Evolutionary conservation across 2,888 invertebrate genomes (phyloP), one percentile per base, ranked within the genome.

Genomic region (Trachelus tabidus): DNA sequence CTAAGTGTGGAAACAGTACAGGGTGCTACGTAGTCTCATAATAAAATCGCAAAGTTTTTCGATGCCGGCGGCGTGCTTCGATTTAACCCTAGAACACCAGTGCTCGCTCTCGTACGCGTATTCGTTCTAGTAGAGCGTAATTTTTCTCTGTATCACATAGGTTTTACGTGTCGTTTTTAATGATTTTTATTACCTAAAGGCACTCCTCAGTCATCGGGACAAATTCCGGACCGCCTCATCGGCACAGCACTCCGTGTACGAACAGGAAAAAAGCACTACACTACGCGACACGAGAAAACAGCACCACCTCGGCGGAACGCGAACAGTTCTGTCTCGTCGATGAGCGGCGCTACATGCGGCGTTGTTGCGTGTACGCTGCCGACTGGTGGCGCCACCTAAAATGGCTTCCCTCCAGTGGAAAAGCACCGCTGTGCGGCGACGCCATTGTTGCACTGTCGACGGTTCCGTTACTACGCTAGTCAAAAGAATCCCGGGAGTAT

Each of bases 251-350:
- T 83, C 82, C 82, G 71, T 71, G 71, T 71, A 34, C 77, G 77
- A 35, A 73, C 73, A 73, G 69, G 73, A 73, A 77, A 83, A 82
- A 87, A 88, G 86, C 87, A 88, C 87, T 87, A 87, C 88, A 88
- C 88, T 87, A 86, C 87, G 84, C 87, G 87, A 84, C 86, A 86
- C 86, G 83, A 84, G 83, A 85, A 87, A 88, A 87, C 88, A 86
- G 84, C 85, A 87, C 85, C 84, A 87, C 87, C 83, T 87, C 87
- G 84, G 77, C 84, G 86, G 81, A 85, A 88, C 87, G 85, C 87
- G 87, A 84, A 87, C 86, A 84, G 83, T 81, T 84, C 86, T 86
- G 82, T 82, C 85, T 85, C 81, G 83, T 85, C 86, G 85, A 85
- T 80, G 85, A 79, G 84, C 82, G 85, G 85, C 87, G 87, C 87